These are phyloP conservation scores for Ips typographus DNA, from an alignment of 1,140 invertebrate species.

Conservation along the genomic window DNA sequence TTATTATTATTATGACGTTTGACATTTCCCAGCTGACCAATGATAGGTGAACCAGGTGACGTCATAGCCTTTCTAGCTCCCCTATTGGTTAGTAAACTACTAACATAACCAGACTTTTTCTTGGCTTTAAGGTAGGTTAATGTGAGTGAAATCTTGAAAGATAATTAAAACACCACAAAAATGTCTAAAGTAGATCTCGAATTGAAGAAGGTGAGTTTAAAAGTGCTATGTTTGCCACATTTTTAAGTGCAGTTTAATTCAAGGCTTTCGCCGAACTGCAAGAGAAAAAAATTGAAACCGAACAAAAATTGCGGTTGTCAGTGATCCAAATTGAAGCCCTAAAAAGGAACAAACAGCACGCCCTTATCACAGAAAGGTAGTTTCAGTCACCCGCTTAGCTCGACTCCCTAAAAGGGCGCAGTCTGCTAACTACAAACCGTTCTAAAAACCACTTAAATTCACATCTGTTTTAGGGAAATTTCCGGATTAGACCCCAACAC, in stretches of 20 bases:
- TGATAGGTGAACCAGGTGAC: too few relatives aligned
- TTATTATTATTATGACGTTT: too few relatives aligned
- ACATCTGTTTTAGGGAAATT: slow-evolving; percentile 48
- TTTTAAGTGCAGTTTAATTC: slow-evolving; percentile 28
- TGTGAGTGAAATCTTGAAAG: too few relatives aligned
- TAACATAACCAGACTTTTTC: too few relatives aligned
- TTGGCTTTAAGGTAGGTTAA: too few relatives aligned
- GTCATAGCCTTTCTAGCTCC: too few relatives aligned
- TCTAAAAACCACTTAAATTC: slow-evolving; percentile 5
- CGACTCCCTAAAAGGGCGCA: too few relatives aligned
- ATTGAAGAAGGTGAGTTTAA: slow-evolving; percentile 47
- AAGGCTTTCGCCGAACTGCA: slow-evolving; percentile 83
- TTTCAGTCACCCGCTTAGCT: not conserved
- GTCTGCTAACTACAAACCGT: slow-evolving; percentile 1
- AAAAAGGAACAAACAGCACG: slow-evolving; percentile 67
- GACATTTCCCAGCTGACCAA: too few relatives aligned
- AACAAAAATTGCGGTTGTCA: slow-evolving; percentile 75
- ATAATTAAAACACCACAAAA: not conserved
- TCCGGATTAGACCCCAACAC: slow-evolving; percentile 42
- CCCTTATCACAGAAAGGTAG: slow-evolving; percentile 68
- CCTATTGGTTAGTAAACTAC: too few relatives aligned
- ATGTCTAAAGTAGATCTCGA: slow-evolving; percentile 51
- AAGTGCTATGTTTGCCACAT: slow-evolving; percentile 1
- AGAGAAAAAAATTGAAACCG: slow-evolving; percentile 78
- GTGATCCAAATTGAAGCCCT: slow-evolving; percentile 77